A percentile compares a stretch with the other conserved stretches of the same genome.
phyloP scores from a whole-genome alignment of 30 jellyfish, hydroid and myxozoan genomes.

The Cassiopea xamachana region DNA sequence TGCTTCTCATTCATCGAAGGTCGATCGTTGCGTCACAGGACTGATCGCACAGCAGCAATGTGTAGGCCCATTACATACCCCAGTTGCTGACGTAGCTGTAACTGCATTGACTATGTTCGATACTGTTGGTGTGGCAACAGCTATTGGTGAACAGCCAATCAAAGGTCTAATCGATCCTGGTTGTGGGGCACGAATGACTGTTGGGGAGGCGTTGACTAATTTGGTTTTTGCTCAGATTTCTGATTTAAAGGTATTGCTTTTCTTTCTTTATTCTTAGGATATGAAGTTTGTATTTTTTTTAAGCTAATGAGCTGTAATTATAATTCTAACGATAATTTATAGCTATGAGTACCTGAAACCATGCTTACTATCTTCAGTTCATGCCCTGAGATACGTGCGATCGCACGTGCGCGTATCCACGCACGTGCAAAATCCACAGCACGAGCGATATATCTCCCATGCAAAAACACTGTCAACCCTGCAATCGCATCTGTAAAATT shows the following conservation, averaged over 20 bases:
- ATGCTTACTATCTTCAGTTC: too few relatives aligned
- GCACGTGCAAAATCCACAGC: too few relatives aligned
- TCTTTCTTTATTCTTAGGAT: background rate
- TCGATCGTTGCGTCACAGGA: conserved; percentile 95
- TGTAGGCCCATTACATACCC: conserved; percentile 95
- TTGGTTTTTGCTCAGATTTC: conserved; percentile 84
- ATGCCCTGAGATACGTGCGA: too few relatives aligned
- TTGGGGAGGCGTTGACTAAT: conserved; percentile 93
- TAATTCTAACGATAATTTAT: too few relatives aligned
- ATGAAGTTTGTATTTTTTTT: too few relatives aligned
- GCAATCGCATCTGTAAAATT: too few relatives aligned
- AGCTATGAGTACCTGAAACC: too few relatives aligned
- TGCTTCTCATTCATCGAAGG: conserved; percentile 51
- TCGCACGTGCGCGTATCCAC: too few relatives aligned
- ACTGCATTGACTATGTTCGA: conserved; percentile 84
- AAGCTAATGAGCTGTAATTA: too few relatives aligned
- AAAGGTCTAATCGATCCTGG: conserved; percentile 79
- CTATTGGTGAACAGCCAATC: conserved; percentile 96
- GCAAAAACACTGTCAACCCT: too few relatives aligned
- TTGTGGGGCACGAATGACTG: conserved; percentile 90
- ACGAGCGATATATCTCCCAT: too few relatives aligned
- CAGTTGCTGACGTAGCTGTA: conserved; percentile 93
- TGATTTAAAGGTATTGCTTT: conserved; percentile 58
- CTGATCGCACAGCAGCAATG: conserved; percentile 93
- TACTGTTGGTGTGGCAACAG: conserved; percentile 88